phyloP scores from a whole-genome alignment of 2,113 vertebrate species.

The Brachyhypopomus occidentalis region DNA sequence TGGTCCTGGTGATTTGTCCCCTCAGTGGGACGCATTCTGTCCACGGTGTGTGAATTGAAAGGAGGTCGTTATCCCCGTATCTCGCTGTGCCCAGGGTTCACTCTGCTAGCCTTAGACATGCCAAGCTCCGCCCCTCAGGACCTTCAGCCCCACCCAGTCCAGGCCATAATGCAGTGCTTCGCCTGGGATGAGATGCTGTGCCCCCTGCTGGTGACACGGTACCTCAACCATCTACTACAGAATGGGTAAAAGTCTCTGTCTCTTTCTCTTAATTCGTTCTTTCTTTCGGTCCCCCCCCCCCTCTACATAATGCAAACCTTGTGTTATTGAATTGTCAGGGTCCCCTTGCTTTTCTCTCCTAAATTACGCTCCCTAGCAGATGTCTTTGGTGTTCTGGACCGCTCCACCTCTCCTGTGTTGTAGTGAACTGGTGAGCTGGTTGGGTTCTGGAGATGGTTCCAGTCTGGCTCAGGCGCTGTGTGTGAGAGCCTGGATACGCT shows the following conservation, averaged over 20 bases:
- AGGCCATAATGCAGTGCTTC: slow-evolving; percentile 87
- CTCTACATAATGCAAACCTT: too few relatives aligned
- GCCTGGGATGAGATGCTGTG: slow-evolving; percentile 96
- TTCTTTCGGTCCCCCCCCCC: background rate
- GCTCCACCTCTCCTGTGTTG: background rate
- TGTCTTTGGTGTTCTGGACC: background rate
- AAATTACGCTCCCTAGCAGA: background rate
- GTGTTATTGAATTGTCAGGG: too few relatives aligned
- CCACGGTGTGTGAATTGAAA: background rate
- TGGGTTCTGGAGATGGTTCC: slow-evolving; percentile 67
- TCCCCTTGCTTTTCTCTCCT: background rate
- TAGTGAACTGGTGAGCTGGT: slow-evolving; percentile 80
- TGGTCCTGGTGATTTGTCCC: too few relatives aligned
- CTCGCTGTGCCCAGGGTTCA: slow-evolving; percentile 82
- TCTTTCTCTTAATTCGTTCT: background rate
- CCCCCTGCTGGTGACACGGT: slow-evolving; percentile 87
- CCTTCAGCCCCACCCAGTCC: slow-evolving; percentile 87
- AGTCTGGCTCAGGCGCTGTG: slow-evolving; percentile 82
- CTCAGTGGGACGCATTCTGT: too few relatives aligned
- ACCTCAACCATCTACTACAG: slow-evolving; percentile 88
- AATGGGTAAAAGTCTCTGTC: slow-evolving; percentile 77
- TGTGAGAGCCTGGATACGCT: slow-evolving; percentile 92
- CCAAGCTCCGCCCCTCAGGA: slow-evolving; percentile 85
- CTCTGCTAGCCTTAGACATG: slow-evolving; percentile 87
- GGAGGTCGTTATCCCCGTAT: background rate